phyloP scores from a whole-genome alignment of 2,888 invertebrate species.

The Syrista parreyssii region DNA sequence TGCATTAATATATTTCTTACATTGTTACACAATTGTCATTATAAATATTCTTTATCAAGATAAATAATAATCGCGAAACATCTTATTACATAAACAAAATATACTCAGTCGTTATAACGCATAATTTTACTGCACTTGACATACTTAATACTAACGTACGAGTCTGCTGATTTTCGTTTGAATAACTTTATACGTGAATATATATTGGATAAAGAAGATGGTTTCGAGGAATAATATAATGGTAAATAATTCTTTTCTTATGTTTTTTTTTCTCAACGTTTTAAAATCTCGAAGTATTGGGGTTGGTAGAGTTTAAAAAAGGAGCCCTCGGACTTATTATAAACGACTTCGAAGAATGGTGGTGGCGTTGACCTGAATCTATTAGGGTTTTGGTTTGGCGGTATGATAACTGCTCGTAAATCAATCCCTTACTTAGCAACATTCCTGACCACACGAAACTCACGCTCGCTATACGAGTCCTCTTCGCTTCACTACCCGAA shows the following conservation, averaged over 20 bases:
- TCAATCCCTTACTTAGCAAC: conserved; percentile 47
- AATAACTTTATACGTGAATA: neutral
- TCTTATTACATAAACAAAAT: neutral
- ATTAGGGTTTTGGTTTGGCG: conserved; percentile 47
- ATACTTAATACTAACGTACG: neutral
- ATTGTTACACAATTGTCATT: neutral
- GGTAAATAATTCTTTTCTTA: conserved; percentile 1
- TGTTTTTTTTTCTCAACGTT: neutral
- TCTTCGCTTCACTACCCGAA: neutral
- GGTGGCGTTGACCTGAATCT: conserved; percentile 53
- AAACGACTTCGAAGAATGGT: conserved; percentile 46
- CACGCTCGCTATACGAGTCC: conserved; percentile 7
- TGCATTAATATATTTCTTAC: neutral
- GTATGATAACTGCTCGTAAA: conserved; percentile 50
- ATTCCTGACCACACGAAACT: conserved; percentile 40
- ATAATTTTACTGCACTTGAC: neutral
- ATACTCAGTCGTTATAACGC: neutral
- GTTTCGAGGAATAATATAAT: conserved; percentile 41
- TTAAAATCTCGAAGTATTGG: neutral
- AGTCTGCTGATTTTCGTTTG: neutral
- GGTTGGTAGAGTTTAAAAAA: conserved; percentile 1
- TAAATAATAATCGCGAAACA: neutral
- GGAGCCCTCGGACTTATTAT: conserved; percentile 41
- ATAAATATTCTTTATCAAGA: neutral
- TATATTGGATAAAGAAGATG: neutral